These are phyloP conservation scores for Coenonympha glycerion DNA, from an alignment of 2,888 invertebrate species.

Conservation along the genomic window DNA sequence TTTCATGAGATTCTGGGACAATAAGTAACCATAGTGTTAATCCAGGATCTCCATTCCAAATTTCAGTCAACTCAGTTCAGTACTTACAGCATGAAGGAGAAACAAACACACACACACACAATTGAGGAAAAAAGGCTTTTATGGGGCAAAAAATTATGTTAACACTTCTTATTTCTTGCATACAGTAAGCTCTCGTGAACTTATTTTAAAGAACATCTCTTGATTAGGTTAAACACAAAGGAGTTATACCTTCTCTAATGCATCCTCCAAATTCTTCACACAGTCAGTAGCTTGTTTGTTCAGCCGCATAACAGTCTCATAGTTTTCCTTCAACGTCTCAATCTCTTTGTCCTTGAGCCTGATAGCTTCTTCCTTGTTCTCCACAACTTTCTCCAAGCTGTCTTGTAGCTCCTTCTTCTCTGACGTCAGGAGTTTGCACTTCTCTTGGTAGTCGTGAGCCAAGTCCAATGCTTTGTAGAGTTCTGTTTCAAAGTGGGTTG, in stretches of 20 bases:
- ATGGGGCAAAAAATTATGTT: no score
- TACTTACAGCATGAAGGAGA: no score
- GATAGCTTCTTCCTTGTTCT: constrained; percentile 43
- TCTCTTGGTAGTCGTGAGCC: constrained; percentile 81
- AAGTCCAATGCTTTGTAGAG: constrained; percentile 82
- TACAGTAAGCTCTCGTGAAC: no score
- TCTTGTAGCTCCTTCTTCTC: constrained; percentile 61
- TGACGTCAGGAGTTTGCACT: constrained; percentile 72
- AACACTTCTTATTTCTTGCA: no score
- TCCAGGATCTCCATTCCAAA: no score
- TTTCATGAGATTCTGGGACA: no score
- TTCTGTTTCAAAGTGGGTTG: constrained; percentile 80
- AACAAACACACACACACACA: no score
- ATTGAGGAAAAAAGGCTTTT: no score
- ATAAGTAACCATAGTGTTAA: no score
- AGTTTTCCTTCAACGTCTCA: constrained; percentile 63
- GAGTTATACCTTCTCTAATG: constrained; percentile 66
- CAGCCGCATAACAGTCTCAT: constrained; percentile 68
- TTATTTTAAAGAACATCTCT: no score
- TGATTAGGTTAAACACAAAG: no score
- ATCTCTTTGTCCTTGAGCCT: constrained; percentile 55
- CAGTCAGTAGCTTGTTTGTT: constrained; percentile 77
- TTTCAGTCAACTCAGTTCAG: no score
- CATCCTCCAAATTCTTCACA: constrained; percentile 76
- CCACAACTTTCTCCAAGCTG: constrained; percentile 51